Percentiles rank a stretch among this genome's conserved stretches.
Evolutionary conservation across 2,888 invertebrate genomes (phyloP).

Genomic region (Ashinkailepas kermadecensis): DNA sequence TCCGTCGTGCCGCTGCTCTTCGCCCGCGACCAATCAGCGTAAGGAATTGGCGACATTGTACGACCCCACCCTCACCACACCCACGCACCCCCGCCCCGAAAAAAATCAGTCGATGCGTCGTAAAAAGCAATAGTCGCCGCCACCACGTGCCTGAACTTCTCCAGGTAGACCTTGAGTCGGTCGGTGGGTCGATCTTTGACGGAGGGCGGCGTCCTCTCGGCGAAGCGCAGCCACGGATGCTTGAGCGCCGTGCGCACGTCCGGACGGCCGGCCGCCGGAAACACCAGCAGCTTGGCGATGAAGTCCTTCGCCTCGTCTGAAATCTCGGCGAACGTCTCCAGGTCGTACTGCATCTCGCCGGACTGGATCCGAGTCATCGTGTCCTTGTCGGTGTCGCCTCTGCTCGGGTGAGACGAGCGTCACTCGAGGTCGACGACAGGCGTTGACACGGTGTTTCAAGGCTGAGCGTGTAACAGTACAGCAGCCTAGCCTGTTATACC

Average conservation of each 20-base stretch:
- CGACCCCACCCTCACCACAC: too few relatives aligned
- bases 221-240: constrained; percentile 72
- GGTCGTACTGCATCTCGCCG: constrained; percentile 44
- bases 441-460: too few relatives aligned
- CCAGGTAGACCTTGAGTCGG: constrained; percentile 35
- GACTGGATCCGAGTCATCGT: constrained; percentile 59
- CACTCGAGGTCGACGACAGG: too few relatives aligned
- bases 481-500: too few relatives aligned
- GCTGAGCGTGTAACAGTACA: too few relatives aligned
- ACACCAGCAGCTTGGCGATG: constrained; percentile 66
- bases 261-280: constrained; percentile 42
- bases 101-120: too few relatives aligned
- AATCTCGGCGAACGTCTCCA: constrained; percentile 48
- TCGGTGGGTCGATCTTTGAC: constrained; percentile 36
- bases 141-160: constrained; percentile 33
- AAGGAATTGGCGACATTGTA: too few relatives aligned
- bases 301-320: constrained; percentile 85
- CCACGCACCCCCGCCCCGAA: too few relatives aligned
- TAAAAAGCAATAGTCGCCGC: too few relatives aligned
- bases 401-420: background rate
- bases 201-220: constrained; percentile 46
- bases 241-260: constrained; percentile 70
- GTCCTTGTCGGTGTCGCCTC: constrained; percentile 77
- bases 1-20: too few relatives aligned
- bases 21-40: too few relatives aligned